phyloP scores from a whole-genome alignment of 2,113 vertebrate genomes.

The Megalops atlanticus region DNA sequence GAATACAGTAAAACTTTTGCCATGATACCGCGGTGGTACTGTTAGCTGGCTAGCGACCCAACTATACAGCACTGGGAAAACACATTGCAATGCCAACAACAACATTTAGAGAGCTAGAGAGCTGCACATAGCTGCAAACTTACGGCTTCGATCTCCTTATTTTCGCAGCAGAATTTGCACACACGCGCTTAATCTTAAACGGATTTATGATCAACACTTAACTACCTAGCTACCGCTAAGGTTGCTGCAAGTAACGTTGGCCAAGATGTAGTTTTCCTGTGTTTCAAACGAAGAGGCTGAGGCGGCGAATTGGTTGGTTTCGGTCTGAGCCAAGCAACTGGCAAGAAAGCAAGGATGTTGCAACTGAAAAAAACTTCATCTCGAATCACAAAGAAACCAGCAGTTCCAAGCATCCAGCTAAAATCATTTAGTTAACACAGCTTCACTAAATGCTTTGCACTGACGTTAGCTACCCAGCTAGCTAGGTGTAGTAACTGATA shows the following conservation, averaged over 20 bases:
- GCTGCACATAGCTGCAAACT: neutral
- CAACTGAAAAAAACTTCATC: neutral
- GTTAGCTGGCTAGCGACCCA: too few relatives aligned
- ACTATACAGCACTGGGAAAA: neutral
- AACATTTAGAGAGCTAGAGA: neutral
- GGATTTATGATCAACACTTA: too few relatives aligned
- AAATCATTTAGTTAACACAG: too few relatives aligned
- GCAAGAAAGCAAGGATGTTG: neutral
- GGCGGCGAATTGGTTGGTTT: neutral
- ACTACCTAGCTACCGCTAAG: neutral
- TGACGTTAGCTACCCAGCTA: neutral
- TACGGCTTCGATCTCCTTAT: neutral
- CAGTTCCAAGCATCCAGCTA: neutral
- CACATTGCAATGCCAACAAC: neutral
- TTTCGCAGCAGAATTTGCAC: neutral
- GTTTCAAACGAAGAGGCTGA: neutral
- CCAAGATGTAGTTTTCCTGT: too few relatives aligned
- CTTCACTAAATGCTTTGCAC: too few relatives aligned
- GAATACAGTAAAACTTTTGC: too few relatives aligned
- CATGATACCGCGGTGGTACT: too few relatives aligned
- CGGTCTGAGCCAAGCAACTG: neutral
- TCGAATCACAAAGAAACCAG: neutral
- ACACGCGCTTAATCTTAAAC: neutral
- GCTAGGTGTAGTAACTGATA: neutral
- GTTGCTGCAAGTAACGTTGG: neutral